Base-by-base conservation (phyloP, 23 tunicate genomes). In the Botrylloides violaceus region DNA sequence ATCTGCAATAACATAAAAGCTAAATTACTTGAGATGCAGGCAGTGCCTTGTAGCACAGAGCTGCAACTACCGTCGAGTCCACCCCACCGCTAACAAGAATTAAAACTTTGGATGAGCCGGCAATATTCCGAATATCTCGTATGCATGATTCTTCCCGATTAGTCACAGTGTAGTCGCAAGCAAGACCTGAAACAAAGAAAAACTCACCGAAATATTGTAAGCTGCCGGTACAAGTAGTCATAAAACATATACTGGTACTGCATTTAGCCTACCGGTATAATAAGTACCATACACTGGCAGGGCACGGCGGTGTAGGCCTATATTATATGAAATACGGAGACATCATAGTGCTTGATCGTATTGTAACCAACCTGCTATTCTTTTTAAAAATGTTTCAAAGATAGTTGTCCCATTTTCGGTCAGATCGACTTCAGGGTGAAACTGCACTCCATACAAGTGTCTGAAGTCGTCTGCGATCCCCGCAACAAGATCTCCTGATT, bases 351-450 rank as follows among this genome's bases (percentile, higher is more conserved):
- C 58, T 22, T 49, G 1, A 20, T n/a, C n/a, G n/a, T n/a, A n/a
- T n/a, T n/a, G 15, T 19, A 30, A n/a, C 77, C 29, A 47, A 90
- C 97, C 97, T 65, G 97, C 60, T 19, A 90, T 90, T 31, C 66
- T 78, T 65, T 79, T 71, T 6, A 95, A 65, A 82, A 95, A 95
- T 12, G 82, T 95, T 63, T 75, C 73, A n/a, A 95, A 75, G n/a
- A 95, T 87, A 64, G 78, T 71, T 27, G 68, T 76, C 58, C 99
- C 99, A 39, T 82, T 77, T 32, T 27, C 58, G 35, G 99, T 95
- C 32, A 95, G 73, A 59, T 95, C 99, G 33, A 95, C 99, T 71
- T 95, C 99, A 27, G 99, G 99, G 53, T 95, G 99, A 83, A 95
- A 95, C 56, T 95, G 99, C 37, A 95, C 78, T n/a, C 99, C 99